These are phyloP conservation scores for Neodiprion fabricii DNA, from an alignment of 1,140 invertebrate genomes.

Conservation along the genomic window DNA sequence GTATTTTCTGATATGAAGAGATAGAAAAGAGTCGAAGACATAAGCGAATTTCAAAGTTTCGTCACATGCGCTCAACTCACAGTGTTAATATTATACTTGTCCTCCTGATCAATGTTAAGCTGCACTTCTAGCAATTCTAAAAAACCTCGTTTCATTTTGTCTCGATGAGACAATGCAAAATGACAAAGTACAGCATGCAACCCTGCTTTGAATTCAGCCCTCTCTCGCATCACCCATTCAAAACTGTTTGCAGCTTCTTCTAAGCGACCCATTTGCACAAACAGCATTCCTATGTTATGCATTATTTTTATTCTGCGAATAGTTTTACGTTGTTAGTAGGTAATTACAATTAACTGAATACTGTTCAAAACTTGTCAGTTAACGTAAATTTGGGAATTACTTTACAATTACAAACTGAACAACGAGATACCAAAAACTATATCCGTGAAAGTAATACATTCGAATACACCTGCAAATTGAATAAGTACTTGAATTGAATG, in stretches of 20 bases:
- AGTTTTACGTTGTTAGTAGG: slow-evolving; percentile 27
- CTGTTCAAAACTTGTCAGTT: too few species aligned
- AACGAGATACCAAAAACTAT: neutral
- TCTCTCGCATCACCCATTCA: slow-evolving; percentile 97
- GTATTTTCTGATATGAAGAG: too few species aligned
- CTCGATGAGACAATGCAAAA: slow-evolving; percentile 90
- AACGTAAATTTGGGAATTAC: too few species aligned
- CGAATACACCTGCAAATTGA: neutral
- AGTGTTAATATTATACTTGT: slow-evolving; percentile 70
- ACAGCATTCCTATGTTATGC: slow-evolving; percentile 97
- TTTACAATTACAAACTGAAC: too few species aligned
- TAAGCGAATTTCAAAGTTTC: neutral
- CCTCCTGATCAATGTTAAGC: slow-evolving; percentile 82
- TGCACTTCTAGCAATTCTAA: slow-evolving; percentile 89
- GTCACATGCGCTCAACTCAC: slow-evolving; percentile 39
- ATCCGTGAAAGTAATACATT: slow-evolving; percentile 4
- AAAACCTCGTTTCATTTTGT: slow-evolving; percentile 95
- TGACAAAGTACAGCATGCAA: slow-evolving; percentile 94
- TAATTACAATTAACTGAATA: neutral
- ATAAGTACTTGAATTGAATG: slow-evolving; percentile 4
- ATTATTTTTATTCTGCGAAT: slow-evolving; percentile 89
- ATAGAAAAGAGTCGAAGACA: too few species aligned
- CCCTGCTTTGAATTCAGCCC: slow-evolving; percentile 86
- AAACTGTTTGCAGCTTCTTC: slow-evolving; percentile 95
- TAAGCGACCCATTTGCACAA: slow-evolving; percentile 95